Percentiles rank a stretch among this genome's conserved stretches.
Evolutionary conservation across 2,797 vertebrate genomes (phyloP).

Genomic region (Heliangelus exortis): DNA sequence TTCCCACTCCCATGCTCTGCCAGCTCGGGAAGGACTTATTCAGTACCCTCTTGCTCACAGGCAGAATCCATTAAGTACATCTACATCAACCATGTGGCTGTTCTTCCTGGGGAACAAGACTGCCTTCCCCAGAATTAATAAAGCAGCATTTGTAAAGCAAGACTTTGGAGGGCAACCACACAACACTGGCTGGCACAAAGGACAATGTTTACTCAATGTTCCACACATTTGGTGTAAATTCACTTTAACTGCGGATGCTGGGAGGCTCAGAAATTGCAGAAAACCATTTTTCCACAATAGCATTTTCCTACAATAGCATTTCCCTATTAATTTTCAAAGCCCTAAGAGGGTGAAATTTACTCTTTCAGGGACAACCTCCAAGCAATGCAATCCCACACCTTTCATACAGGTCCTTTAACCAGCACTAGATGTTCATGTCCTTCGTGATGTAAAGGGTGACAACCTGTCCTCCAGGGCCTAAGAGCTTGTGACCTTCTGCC

Average conservation of each 20-base stretch:
- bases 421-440: not conserved
- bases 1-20: not conserved
- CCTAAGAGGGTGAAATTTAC: not conserved
- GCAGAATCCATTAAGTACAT: not conserved
- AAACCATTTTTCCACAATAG: not conserved
- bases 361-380: not conserved
- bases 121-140: not conserved
- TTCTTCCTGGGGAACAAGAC: not conserved
- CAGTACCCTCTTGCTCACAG: not conserved
- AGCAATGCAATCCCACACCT: not conserved
- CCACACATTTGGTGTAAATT: rapidly evolving
- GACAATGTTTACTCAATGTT: not conserved
- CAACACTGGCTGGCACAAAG: not conserved
- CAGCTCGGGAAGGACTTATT: not conserved
- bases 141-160: not conserved
- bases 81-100: not conserved
- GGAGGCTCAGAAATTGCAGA: not conserved
- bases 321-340: not conserved
- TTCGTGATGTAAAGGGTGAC: not conserved
- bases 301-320: not conserved
- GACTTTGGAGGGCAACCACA: not conserved
- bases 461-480: not conserved
- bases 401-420: not conserved
- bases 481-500: not conserved
- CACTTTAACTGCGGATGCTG: not conserved